A percentile compares a stretch with the other conserved stretches of the same genome.
Evolutionary conservation across 2,797 vertebrate genomes (phyloP).

Genomic region (Amblyopsis hoosieri): DNA sequence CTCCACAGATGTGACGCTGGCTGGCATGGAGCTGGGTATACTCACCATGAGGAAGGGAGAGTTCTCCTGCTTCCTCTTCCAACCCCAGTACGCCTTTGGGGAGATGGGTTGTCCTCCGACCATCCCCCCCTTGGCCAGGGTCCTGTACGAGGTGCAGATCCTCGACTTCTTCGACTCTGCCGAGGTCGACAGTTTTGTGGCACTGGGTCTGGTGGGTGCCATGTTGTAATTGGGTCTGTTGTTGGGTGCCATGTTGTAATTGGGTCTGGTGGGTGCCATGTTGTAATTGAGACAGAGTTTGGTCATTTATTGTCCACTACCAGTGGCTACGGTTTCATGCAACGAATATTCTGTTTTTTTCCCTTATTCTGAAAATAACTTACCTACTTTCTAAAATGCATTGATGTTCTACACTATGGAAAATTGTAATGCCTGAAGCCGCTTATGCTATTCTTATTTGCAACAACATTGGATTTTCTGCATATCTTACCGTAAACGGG

Average conservation of each 20-base stretch:
- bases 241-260: neutral
- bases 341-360: too few relatives aligned
- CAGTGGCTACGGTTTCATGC: too few relatives aligned
- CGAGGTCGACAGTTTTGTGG: constrained; percentile 82
- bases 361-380: too few relatives aligned
- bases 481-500: too few relatives aligned
- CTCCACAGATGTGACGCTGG: constrained; percentile 85
- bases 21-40: constrained; percentile 87
- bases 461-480: too few relatives aligned
- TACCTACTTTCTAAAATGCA: too few relatives aligned
- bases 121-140: constrained; percentile 79
- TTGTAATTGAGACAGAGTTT: neutral
- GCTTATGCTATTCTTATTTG: too few relatives aligned
- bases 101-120: constrained; percentile 85
- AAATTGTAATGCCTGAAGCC: too few relatives aligned
- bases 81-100: constrained; percentile 87
- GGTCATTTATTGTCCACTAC: too few relatives aligned
- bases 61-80: constrained; percentile 83
- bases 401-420: too few relatives aligned
- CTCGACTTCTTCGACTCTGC: constrained; percentile 86
- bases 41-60: constrained; percentile 92
- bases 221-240: neutral
- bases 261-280: neutral
- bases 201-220: constrained; percentile 77
- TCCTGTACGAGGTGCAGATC: constrained; percentile 89